Evolutionary conservation across 2,888 invertebrate species (phyloP), one percentile per base, ranked within the genome.

Genomic region (Eretmocerus hayati): DNA sequence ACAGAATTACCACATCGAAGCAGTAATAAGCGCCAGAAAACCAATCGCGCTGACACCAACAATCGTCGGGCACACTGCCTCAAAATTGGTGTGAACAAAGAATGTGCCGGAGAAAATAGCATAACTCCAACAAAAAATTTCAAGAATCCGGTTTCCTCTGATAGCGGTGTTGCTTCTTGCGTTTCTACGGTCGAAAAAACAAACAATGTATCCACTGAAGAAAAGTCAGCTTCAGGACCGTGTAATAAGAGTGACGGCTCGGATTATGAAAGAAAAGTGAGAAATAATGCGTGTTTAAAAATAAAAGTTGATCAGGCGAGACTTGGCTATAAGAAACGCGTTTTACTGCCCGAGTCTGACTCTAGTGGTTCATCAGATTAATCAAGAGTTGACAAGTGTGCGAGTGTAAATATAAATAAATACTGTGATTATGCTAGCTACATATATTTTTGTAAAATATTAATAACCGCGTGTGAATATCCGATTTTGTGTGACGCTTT

Each of bases 131-230:
- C 51, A 15, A 63, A 62, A 36, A 61, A 58, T 38, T 54, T 47
- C 21, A 59, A 58, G 53, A 52, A 60, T 50, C 59, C 62, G 47
- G 59, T 61, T 4, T 67, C 67, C 3, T 64, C 71, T 2, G 71
- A 71, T 48, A 71, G 70, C 48, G 71, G 70, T 5, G 65, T 71
- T 32, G 63, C 62, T 2, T 70, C 71, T 6, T 66, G 65, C 11
- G 53, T 67, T 8, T 71, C 71, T 2, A 66, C 67, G 1, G 51
- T 54, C 1, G 68, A 69, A 32, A 68, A 65, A 22, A 39, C 11
- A 37, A 60, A 52, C 43, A 21, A 26, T 18, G 13, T 13, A 2
- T 40, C 46, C 11, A 40, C 40, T 5, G 42, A 52, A 21, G 21
- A 50, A 52, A 38, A 37, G 21, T 35, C 42, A 8, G n/a, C 20